Evolutionary conservation across 2,888 invertebrate species (phyloP).

Genomic region (Siphonodentalium dalli): DNA sequence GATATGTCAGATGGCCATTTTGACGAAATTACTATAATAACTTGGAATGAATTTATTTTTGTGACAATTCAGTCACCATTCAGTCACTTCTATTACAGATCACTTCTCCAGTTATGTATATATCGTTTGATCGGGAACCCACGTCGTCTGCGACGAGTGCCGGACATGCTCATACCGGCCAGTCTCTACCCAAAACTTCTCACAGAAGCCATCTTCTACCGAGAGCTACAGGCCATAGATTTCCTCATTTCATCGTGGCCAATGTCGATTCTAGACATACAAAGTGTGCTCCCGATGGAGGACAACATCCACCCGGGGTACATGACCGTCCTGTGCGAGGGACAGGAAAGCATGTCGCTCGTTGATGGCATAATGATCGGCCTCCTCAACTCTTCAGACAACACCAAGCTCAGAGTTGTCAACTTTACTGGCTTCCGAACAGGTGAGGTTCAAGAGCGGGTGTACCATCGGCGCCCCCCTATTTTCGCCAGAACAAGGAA

Average conservation of each 20-base stretch:
- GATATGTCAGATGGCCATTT: no score
- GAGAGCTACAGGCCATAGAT: slow-evolving; percentile 46
- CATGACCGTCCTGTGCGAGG: slow-evolving; percentile 47
- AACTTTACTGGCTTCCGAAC: slow-evolving; percentile 53
- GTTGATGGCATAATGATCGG: slow-evolving; percentile 52
- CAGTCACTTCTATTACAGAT: slow-evolving; percentile 32
- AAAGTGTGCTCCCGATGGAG: slow-evolving; percentile 46
- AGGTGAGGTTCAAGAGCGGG: slow-evolving; percentile 39
- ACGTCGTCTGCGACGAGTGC: slow-evolving; percentile 27
- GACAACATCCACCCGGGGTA: slow-evolving; percentile 43
- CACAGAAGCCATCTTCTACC: slow-evolving; percentile 51
- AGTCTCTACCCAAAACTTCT: slow-evolving; percentile 49
- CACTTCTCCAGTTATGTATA: slow-evolving; percentile 43
- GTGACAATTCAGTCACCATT: not conserved
- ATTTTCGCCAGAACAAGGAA: no score
- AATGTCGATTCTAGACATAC: slow-evolving; percentile 37
- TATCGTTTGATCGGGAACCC: slow-evolving; percentile 39
- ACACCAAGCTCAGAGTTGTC: slow-evolving; percentile 38
- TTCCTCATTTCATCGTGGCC: slow-evolving; percentile 56
- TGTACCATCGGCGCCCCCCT: no score
- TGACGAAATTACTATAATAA: no score
- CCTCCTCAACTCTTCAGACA: slow-evolving; percentile 44
- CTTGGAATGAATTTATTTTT: not conserved
- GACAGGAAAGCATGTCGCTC: slow-evolving; percentile 40
- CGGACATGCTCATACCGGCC: slow-evolving; percentile 34